Base-by-base conservation (phyloP, 1,140 invertebrate genomes). In the Caligus rogercresseyi region DNA sequence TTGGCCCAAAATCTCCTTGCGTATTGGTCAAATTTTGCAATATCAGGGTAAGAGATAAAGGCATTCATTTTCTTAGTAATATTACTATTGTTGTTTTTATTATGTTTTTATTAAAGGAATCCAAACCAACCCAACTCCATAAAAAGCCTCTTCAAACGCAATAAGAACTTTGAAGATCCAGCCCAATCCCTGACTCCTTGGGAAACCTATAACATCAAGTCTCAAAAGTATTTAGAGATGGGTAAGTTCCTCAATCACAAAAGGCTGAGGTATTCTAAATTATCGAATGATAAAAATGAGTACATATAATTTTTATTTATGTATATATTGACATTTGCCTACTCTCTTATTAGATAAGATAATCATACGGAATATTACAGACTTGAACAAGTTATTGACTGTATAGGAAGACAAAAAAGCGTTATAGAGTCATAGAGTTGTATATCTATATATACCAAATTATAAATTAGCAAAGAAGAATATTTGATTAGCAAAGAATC, bases 21-120 rank as follows among this genome's bases (percentile, higher is more conserved):
- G 18, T 31, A 26, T 43, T 60, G 57, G 57, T 18, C 57, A 1
- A 60, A 60, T 18, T 60, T 60, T 60, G 57, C 57, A 18, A 60
- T 18, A 7, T 60, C 57, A n/a, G 57, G 57, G 57, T 60, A 43
- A n/a, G 15, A 11, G n/a, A 11, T n/a, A 11, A 43, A 43, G 7
- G 7, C 31, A 43, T 43, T 43, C 7, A 11, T 43, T 11, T 7
- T 43, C 31, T 43, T 43, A 43, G 4, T 54, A 23, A 19, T 15
- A 54, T 16, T 19, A 54, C 21, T 7, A 7, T 11, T 54, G 4
- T 15, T 19, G 21, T 54, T 7, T 7, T 54, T 19, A 54, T 23
- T 23, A 31, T 26, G n/a, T n/a, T n/a, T 21, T 60, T 60, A n/a
- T 60, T 14, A 13, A 18, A 60, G 57, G 57, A 31, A 60, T 20